A percentile compares a stretch with the other conserved stretches of the same genome.
Evolutionary conservation across 2,797 vertebrate genomes (phyloP).

Genomic region (Pitangus sulphuratus): DNA sequence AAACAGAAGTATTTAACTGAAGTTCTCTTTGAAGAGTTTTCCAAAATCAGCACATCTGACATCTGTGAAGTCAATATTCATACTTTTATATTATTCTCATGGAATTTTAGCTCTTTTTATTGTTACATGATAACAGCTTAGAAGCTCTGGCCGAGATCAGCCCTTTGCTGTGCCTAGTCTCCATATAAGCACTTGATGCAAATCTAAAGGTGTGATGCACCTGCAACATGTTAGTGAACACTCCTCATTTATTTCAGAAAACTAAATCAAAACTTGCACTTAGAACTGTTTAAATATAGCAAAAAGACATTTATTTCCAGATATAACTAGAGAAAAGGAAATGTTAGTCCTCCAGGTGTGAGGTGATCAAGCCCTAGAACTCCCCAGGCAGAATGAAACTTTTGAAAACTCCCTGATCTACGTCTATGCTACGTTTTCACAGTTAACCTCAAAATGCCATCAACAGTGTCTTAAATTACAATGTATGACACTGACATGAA

Average conservation of each 20-base stretch:
- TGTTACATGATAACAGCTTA: not conserved
- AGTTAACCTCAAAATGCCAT: not conserved
- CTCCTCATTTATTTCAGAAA: not conserved
- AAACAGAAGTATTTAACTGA: not conserved
- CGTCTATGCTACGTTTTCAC: not conserved
- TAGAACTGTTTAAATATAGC: not conserved
- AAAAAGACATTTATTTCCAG: not conserved
- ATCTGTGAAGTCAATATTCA: not conserved
- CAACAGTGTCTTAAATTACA: not conserved
- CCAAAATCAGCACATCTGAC: conserved; percentile 1
- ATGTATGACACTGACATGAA: not conserved
- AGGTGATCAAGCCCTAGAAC: not conserved
- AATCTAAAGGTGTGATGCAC: not conserved
- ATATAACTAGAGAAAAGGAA: not conserved
- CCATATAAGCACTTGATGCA: not conserved
- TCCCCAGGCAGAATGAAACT: not conserved
- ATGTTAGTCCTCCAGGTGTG: not conserved
- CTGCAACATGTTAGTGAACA: not conserved
- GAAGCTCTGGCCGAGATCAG: not conserved
- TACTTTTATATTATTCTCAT: not conserved
- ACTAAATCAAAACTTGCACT: not conserved
- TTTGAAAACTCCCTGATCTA: not conserved
- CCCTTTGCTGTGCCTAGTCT: not conserved
- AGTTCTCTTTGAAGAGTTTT: conserved; percentile 2
- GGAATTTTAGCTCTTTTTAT: not conserved